Conservation (phyloP, 2,888 invertebrate genomes). For the Ophioninae sp. region DNA sequence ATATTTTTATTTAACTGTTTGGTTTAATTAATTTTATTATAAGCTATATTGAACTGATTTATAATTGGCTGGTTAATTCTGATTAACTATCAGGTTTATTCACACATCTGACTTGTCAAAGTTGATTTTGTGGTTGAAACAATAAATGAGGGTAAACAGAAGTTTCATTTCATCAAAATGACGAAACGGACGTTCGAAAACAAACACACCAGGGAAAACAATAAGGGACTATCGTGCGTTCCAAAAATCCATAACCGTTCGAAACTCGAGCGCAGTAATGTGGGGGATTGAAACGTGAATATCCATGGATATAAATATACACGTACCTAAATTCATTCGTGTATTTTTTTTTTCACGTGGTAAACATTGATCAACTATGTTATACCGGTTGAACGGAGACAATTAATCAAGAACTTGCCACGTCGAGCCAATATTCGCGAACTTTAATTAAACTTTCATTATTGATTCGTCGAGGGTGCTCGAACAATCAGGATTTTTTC, state of each 20-base stretch:
- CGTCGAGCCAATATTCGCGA: background rate
- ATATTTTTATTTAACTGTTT: no score
- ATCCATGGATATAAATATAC: conserved; percentile 27
- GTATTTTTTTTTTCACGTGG: background rate
- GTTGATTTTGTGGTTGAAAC: background rate
- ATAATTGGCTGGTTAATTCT: no score
- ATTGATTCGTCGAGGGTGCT: conserved; percentile 28
- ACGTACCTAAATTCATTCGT: background rate
- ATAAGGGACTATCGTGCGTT: conserved; percentile 27
- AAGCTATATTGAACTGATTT: no score
- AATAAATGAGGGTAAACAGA: background rate
- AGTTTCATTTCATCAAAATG: background rate
- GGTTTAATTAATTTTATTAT: no score
- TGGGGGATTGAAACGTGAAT: conserved; percentile 17
- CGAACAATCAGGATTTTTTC: background rate
- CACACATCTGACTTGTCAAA: background rate
- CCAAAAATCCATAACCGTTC: conserved; percentile 23
- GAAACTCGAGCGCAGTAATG: conserved; percentile 22
- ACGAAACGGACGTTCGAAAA: conserved; percentile 12
- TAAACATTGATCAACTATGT: background rate
- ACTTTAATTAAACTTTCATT: conserved; percentile 51
- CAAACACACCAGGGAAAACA: conserved; percentile 48
- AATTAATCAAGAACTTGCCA: conserved; percentile 50
- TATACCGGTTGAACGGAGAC: conserved; percentile 39
- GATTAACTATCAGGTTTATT: background rate